A percentile compares a stretch with the other conserved stretches of the same genome.
These are phyloP conservation scores for Sweltsa coloradensis DNA, from an alignment of 1,140 invertebrate genomes.

Conservation along the genomic window DNA sequence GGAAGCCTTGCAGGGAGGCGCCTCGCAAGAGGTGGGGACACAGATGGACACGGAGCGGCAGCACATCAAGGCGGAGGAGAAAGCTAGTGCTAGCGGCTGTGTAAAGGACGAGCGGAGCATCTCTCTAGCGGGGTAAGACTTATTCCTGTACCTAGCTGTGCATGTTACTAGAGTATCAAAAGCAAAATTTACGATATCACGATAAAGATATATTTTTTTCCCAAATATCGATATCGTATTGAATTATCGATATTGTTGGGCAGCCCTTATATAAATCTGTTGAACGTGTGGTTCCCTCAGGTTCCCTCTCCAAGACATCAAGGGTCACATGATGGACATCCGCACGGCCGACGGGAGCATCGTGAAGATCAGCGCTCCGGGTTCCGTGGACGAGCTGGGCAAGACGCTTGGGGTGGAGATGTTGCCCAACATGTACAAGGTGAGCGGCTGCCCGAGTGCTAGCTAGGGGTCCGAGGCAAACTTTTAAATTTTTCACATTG, in stretches of 20 bases:
- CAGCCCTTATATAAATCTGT: too few species aligned
- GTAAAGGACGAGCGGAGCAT: constrained; percentile 7
- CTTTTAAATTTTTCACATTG: too few species aligned
- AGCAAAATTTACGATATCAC: too few species aligned
- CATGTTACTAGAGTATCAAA: too few species aligned
- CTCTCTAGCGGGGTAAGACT: constrained; percentile 13
- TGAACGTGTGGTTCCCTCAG: too few species aligned
- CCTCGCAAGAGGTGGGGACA: constrained; percentile 13
- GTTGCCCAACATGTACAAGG: constrained; percentile 65
- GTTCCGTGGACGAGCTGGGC: constrained; percentile 45
- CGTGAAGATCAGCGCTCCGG: constrained; percentile 52
- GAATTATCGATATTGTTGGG: too few species aligned
- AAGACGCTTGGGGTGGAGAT: constrained; percentile 53
- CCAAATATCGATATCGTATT: too few species aligned
- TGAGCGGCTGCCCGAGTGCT: not conserved
- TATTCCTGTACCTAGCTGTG: too few species aligned
- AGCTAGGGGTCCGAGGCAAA: too few species aligned
- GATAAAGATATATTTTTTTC: too few species aligned
- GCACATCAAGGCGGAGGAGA: constrained; percentile 9
- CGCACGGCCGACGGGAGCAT: constrained; percentile 51
- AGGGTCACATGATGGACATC: constrained; percentile 51
- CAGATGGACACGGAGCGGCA: constrained; percentile 13
- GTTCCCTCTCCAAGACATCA: constrained; percentile 22
- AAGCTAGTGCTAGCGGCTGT: constrained; percentile 7
- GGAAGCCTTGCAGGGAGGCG: too few species aligned